Evolutionary conservation across 2,113 vertebrate genomes (phyloP).

Genomic region (Oceanites oceanicus): DNA sequence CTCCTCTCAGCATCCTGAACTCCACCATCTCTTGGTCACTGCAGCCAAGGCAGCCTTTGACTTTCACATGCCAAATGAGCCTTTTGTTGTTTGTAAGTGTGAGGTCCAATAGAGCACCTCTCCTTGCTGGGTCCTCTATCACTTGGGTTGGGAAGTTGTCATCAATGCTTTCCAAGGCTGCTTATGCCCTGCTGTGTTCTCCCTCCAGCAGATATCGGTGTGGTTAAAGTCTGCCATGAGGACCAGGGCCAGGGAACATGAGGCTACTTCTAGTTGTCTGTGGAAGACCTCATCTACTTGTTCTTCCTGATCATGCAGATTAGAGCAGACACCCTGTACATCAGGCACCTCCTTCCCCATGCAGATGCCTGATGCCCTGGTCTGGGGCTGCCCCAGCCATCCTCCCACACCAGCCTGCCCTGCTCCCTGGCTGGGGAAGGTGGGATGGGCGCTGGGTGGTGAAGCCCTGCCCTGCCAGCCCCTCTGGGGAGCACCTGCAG

Average conservation of each 20-base stretch:
- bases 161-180: neutral
- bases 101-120: neutral
- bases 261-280: neutral
- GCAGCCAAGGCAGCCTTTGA: neutral
- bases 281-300: neutral
- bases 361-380: neutral
- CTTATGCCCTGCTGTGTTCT: neutral
- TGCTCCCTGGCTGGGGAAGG: neutral
- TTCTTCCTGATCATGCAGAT: neutral
- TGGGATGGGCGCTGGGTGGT: neutral
- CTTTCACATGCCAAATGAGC: neutral
- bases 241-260: neutral
- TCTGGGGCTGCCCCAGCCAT: neutral
- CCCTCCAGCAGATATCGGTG: neutral
- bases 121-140: neutral
- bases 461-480: neutral
- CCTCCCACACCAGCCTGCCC: neutral
- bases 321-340: neutral
- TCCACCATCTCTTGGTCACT: neutral
- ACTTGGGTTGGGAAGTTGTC: neutral
- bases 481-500: rapidly evolving
- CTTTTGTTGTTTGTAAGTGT: neutral
- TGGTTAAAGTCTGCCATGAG: neutral
- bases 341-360: neutral
- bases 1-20: neutral